Evolutionary conservation across 2,113 vertebrate genomes (phyloP).

Genomic region (Bothrops jararaca): DNA sequence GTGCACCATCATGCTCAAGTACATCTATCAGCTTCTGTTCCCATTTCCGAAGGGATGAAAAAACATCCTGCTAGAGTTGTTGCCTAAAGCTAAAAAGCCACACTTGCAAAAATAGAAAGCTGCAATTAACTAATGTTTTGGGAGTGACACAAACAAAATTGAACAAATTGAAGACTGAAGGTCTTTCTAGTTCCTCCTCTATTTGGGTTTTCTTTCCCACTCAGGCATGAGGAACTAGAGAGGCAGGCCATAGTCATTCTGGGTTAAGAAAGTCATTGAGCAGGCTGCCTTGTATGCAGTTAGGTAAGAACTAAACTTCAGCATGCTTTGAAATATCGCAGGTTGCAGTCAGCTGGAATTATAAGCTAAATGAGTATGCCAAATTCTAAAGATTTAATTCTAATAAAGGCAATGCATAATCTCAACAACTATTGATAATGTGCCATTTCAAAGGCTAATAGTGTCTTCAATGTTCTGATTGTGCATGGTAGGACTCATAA

Average conservation of each 20-base stretch:
- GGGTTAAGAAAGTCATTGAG: not conserved
- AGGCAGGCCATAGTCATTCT: not conserved
- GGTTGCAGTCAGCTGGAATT: not conserved
- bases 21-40: not conserved
- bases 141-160: constrained; percentile 15
- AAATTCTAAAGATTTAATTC: constrained; percentile 8
- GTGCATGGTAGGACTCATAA: not conserved
- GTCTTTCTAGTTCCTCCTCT: not conserved
- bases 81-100: not conserved
- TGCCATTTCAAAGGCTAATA: not conserved
- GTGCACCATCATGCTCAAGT: not conserved
- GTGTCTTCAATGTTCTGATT: not conserved
- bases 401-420: not conserved
- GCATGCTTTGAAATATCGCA: not conserved
- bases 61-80: not conserved
- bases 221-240: constrained; percentile 2
- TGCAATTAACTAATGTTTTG: constrained; percentile 20
- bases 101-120: not conserved
- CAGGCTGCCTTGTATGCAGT: not conserved
- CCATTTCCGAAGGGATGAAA: not conserved
- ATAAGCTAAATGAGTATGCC: not conserved
- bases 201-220: not conserved
- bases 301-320: not conserved
- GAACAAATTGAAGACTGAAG: constrained; percentile 2
- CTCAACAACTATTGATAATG: not conserved